Evolutionary conservation across 1,140 invertebrate genomes (phyloP), one percentile per base, ranked within the genome.

Genomic region (Ceratina australensis): DNA sequence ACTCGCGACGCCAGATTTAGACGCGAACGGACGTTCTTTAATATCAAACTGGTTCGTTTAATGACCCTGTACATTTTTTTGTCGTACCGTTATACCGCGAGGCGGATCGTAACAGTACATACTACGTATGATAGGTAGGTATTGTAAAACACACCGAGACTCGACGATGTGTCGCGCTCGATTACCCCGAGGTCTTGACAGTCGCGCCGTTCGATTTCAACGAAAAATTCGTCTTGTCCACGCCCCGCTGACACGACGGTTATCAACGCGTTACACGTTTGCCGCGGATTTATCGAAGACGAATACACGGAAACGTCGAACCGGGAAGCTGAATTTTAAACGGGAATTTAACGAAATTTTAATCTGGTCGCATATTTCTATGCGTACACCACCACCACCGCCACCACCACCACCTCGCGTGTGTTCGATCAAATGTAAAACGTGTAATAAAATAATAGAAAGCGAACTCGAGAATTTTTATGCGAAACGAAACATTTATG

Each of bases 31-130:
- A 71, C 47, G 49, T 16, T 71, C 74, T 52, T 77, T 69, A 71
- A 59, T 52, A 61, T 77, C 67, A 71, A 77, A 77, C 74, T 77
- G 74, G 74, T 77, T 77, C 50, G 56, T 77, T 76, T 77, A 77
- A 77, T 71, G 74, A 71, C 66, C 28, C 49, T n/a, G 10, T n/a
- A 50, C 57, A 13, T 71, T 28, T 77, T 77, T 71, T 77, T 28
- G 47, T 28, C 66, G 26, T 61, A 61, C 74, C 74, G 74, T 77
- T 77, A 77, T 16, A 12, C 28, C 8, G 60, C 16, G 7, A 10
- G 15, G 42, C 42, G 28, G 59, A 42, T 15, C 60, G 18, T 63
- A 77, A 77, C 57, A 77, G 66, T 33, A 60, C 22, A 18, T 16
- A 7, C n/a, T 7, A 42, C 33, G 33, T 10, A 42, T 42, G 33